Evolutionary conservation across 2,797 vertebrate genomes (phyloP), one percentile per base, ranked within the genome.

Genomic region (Danio jaintianensis): DNA sequence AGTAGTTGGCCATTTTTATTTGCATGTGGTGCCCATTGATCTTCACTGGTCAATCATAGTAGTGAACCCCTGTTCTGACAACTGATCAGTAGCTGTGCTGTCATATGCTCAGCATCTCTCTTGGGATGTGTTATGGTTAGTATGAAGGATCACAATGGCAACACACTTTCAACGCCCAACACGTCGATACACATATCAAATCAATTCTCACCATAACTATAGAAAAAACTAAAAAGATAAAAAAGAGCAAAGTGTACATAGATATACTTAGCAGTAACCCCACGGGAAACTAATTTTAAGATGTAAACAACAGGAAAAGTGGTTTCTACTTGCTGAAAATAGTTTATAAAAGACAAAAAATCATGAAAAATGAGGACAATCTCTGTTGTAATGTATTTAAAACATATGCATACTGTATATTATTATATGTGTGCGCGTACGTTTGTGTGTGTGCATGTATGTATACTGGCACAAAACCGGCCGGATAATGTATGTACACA

Each of bases 401-500:
- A 86, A 89, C 86, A 91, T 90, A 92, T 92, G 91, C 92, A 93
- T 93, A 73, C 50, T 80, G 78, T 80, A 92, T 85, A 81, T 86
- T 79, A 88, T 76, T 77, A 85, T 89, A 86, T 83, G 87, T 84
- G 84, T 83, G 87, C 82, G 73, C 84, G 90, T 89, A 88, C 53
- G 75, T 64, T 75, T 53, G 84, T 79, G 84, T 63, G 87, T 82
- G 85, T 83, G 86, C 85, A 88, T 89, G 86, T 81, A 86, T 89
- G 88, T 91, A 86, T 88, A 86, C 90, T 91, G 91, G 92, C 89
- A 85, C 86, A 89, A 77, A 91, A 85, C 79, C 88, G 90, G 91
- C 90, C 91, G 89, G 89, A 87, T 88, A 91, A 92, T 92, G 90
- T 93, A 90, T 92, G 90, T 94, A 93, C 90, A 93, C 90, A 91